A percentile compares a stretch with the other conserved stretches of the same genome.
These are phyloP conservation scores for Stegastes partitus DNA, from an alignment of 2,113 vertebrate genomes.

Conservation along the genomic window DNA sequence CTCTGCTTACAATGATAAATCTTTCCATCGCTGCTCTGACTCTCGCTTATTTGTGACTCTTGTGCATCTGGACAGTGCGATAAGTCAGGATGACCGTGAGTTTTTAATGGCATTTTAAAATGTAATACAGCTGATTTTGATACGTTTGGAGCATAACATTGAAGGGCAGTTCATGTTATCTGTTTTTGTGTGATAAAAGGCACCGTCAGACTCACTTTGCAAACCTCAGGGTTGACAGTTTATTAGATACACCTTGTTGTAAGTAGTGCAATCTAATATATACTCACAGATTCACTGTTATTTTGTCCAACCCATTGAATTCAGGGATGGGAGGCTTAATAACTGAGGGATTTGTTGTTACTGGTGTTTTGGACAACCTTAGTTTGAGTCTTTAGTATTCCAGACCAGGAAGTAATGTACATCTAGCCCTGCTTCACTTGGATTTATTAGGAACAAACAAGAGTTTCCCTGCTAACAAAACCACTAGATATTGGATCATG, in stretches of 20 bases:
- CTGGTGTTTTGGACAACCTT: too few relatives aligned
- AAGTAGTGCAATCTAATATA: not conserved
- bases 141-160: not conserved
- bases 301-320: too few relatives aligned
- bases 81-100: not conserved
- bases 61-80: not conserved
- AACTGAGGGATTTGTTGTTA: too few relatives aligned
- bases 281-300: not conserved
- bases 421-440: too few relatives aligned
- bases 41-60: not conserved
- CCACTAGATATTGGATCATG: too few relatives aligned
- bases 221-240: too few relatives aligned
- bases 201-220: not conserved
- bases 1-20: conserved; percentile 4
- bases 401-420: too few relatives aligned
- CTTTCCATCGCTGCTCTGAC: conserved; percentile 6
- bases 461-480: too few relatives aligned
- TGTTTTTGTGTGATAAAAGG: not conserved
- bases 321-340: too few relatives aligned
- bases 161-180: not conserved
- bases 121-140: not conserved
- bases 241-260: not conserved
- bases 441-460: too few relatives aligned
- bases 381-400: too few relatives aligned
- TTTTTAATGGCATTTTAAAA: not conserved